These are phyloP conservation scores for Leptinotarsa rubiginosa DNA, from an alignment of 2,888 invertebrate genomes.

Conservation along the genomic window DNA sequence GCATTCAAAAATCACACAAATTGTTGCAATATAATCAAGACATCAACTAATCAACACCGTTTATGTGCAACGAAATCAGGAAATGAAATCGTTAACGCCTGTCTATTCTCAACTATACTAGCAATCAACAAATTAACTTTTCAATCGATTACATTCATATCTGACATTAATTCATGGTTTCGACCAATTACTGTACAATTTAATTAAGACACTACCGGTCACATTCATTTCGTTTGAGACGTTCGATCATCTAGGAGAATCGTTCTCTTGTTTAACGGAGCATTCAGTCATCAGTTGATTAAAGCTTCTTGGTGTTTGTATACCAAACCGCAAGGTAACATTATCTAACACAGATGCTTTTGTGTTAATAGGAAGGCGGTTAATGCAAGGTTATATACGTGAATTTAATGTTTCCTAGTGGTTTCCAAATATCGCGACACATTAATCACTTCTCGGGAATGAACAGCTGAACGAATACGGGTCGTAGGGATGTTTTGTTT, in stretches of 20 bases:
- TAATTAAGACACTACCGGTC: constrained; percentile 30
- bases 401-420: constrained; percentile 17
- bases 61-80: too few relatives aligned
- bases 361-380: constrained; percentile 23
- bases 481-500: background rate
- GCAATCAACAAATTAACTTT: constrained; percentile 17
- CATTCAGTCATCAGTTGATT: constrained; percentile 38
- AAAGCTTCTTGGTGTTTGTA: constrained; percentile 45
- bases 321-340: constrained; percentile 43
- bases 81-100: background rate
- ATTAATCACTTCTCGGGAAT: constrained; percentile 1
- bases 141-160: background rate
- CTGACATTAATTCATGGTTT: constrained; percentile 13
- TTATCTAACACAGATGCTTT: constrained; percentile 25
- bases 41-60: too few relatives aligned
- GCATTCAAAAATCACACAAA: too few relatives aligned
- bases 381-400: constrained; percentile 11
- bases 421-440: constrained; percentile 16
- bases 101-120: background rate
- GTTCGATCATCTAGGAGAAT: constrained; percentile 5
- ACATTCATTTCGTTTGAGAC: constrained; percentile 2
- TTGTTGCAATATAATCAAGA: too few relatives aligned
- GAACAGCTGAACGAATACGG: background rate
- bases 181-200: constrained; percentile 27
- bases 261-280: background rate